phyloP scores from a whole-genome alignment of 2,888 invertebrate genomes.

The Abrostola triplasia region DNA sequence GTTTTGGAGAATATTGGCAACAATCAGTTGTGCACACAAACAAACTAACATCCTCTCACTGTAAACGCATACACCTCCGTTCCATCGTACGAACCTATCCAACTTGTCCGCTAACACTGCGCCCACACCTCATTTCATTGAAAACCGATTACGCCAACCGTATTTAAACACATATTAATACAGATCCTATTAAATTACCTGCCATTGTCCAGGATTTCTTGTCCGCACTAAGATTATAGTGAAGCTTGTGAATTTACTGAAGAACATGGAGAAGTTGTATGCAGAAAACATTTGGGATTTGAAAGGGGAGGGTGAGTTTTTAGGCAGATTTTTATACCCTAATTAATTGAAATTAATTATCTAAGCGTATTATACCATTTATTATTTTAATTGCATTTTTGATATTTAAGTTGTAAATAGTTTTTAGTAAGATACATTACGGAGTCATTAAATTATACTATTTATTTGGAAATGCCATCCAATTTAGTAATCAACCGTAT shows the following conservation, averaged over 20 bases:
- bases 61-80: too few relatives aligned
- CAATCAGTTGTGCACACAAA: too few relatives aligned
- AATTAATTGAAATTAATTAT: neutral
- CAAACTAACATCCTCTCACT: too few relatives aligned
- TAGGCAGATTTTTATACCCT: neutral
- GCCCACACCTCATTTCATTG: conserved; percentile 36
- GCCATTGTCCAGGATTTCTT: conserved; percentile 23
- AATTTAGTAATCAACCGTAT: too few relatives aligned
- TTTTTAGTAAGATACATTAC: too few relatives aligned
- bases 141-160: conserved; percentile 40
- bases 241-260: conserved; percentile 8
- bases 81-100: too few relatives aligned
- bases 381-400: too few relatives aligned
- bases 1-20: too few relatives aligned
- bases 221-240: conserved; percentile 9
- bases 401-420: too few relatives aligned
- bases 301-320: conserved; percentile 59
- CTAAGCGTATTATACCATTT: too few relatives aligned
- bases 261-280: conserved; percentile 47
- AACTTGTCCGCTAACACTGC: conserved; percentile 23
- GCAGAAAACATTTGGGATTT: conserved; percentile 58
- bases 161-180: conserved; percentile 44
- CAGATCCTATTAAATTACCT: conserved; percentile 13
- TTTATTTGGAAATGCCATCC: too few relatives aligned
- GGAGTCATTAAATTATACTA: too few relatives aligned